Conservation (phyloP, 1,140 invertebrate genomes). For the Paralvinella palmiformis region DNA sequence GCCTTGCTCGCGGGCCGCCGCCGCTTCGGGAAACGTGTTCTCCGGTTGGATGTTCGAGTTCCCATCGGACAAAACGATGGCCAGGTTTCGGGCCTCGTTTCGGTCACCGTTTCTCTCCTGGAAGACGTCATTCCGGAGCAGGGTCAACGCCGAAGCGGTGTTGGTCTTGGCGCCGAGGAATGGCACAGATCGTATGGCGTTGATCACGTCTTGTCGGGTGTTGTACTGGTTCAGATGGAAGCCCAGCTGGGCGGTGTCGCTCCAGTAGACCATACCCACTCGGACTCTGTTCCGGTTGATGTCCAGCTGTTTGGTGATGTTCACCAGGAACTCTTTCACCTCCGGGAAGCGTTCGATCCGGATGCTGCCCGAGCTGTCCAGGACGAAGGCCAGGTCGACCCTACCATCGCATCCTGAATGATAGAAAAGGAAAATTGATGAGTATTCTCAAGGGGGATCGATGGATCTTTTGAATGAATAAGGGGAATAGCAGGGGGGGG, state of each 20-base stretch:
- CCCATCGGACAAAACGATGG: constrained; percentile 38
- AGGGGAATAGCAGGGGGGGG: background rate
- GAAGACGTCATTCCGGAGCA: too few relatives aligned
- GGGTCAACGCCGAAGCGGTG: constrained; percentile 1
- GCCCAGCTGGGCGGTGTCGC: constrained; percentile 5
- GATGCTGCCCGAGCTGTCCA: constrained; percentile 34
- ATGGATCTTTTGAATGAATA: background rate
- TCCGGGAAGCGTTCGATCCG: constrained; percentile 24
- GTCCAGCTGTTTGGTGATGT: constrained; percentile 30
- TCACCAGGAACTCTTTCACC: constrained; percentile 28
- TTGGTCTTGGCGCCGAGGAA: constrained; percentile 13
- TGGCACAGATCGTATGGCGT: constrained; percentile 1
- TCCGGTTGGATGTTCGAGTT: constrained; percentile 29
- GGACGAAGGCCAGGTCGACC: constrained; percentile 34
- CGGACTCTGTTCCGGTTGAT: constrained; percentile 19
- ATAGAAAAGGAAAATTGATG: background rate
- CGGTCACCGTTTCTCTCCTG: constrained; percentile 31
- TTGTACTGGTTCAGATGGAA: constrained; percentile 13
- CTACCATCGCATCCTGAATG: constrained; percentile 11
- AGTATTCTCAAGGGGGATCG: too few relatives aligned
- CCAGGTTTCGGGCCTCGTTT: constrained; percentile 31
- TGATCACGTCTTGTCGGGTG: constrained; percentile 11
- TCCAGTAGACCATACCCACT: constrained; percentile 13
- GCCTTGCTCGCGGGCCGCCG: background rate
- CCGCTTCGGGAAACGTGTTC: constrained; percentile 16